Evolutionary conservation across 2,888 invertebrate genomes (phyloP).

Genomic region (Cantharis rustica): DNA sequence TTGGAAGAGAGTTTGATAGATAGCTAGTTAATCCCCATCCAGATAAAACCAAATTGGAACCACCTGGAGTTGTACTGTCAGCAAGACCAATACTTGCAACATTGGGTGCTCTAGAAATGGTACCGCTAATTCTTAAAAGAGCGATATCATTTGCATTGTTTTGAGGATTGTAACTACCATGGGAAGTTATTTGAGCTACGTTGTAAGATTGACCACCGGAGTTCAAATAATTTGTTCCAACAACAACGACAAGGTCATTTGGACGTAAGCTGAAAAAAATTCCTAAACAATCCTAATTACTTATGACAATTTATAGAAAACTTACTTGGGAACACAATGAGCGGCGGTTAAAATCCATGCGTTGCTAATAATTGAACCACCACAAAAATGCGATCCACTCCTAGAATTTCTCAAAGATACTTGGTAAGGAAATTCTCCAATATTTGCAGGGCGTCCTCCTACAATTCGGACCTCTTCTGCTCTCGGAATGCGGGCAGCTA

Average conservation of each 20-base stretch:
- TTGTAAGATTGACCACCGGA: not conserved
- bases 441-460: not conserved
- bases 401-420: not conserved
- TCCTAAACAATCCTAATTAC: not conserved
- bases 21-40: conserved; percentile 6
- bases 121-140: not conserved
- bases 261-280: not conserved
- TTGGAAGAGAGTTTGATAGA: not conserved
- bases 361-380: not conserved
- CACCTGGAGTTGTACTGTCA: not conserved
- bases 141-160: conserved; percentile 5
- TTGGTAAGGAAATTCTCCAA: not conserved
- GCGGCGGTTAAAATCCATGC: not conserved
- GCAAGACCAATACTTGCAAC: not conserved
- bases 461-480: not conserved
- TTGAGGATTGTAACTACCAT: not conserved
- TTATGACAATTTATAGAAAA: not conserved
- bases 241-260: not conserved
- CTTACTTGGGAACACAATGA: not conserved
- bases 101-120: not conserved
- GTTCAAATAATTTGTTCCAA: not conserved
- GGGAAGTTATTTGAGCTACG: not conserved
- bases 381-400: not conserved
- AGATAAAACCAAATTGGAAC: not conserved
- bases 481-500: not conserved